A percentile compares a stretch with the other conserved stretches of the same genome.
phyloP scores from a whole-genome alignment of 2,797 vertebrate species.

The Catharus ustulatus region DNA sequence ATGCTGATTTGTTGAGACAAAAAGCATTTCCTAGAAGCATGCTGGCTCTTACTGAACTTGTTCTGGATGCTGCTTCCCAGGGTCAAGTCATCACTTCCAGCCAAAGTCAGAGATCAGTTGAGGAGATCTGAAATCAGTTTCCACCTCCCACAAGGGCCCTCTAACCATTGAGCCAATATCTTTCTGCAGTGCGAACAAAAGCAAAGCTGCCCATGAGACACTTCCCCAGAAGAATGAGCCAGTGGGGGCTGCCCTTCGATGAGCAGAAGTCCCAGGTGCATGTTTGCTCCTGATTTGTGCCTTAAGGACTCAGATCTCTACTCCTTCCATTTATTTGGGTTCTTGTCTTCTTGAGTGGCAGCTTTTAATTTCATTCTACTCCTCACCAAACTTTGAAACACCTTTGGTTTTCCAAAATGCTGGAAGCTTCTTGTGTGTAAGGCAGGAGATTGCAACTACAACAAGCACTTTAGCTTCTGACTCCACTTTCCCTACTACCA shows the following conservation, averaged over 20 bases:
- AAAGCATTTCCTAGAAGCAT: background rate
- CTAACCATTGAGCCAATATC: background rate
- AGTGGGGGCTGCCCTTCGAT: rapidly evolving
- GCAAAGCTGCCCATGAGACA: background rate
- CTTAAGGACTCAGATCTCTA: background rate
- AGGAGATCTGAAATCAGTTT: background rate
- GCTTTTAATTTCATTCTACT: background rate
- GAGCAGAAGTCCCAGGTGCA: background rate
- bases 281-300: background rate
- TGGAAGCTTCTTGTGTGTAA: background rate
- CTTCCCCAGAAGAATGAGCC: background rate
- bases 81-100: background rate
- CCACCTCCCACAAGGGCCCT: background rate
- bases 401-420: background rate
- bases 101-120: background rate
- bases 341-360: background rate
- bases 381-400: background rate
- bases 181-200: background rate
- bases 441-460: background rate
- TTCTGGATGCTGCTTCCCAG: background rate
- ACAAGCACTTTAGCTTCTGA: background rate
- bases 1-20: background rate
- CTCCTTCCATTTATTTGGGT: background rate
- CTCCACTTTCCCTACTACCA: background rate
- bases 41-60: background rate